These are phyloP conservation scores for Naso thynnoides DNA, from an alignment of 2,797 vertebrate species.

Conservation along the genomic window DNA sequence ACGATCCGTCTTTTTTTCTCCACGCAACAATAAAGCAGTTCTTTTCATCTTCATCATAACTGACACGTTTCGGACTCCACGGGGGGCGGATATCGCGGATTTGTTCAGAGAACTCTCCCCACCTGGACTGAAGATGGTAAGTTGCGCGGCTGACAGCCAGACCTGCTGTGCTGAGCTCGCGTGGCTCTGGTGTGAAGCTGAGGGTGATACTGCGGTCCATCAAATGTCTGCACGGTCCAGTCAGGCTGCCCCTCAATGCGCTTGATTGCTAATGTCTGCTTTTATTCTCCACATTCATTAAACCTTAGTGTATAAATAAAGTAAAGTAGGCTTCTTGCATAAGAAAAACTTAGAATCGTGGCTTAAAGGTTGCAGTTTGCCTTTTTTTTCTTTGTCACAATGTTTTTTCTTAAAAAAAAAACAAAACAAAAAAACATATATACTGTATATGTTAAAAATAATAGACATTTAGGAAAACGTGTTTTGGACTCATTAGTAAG, in stretches of 20 bases:
- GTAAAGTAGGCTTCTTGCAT: neutral
- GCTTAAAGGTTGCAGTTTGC: neutral
- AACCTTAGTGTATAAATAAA: neutral
- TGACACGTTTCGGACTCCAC: conserved; percentile 35
- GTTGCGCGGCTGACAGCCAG: conserved; percentile 44
- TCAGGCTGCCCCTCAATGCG: neutral
- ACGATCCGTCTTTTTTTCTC: conserved; percentile 75
- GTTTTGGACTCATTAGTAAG: neutral
- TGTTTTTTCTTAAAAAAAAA: too few species aligned
- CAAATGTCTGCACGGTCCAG: conserved; percentile 33
- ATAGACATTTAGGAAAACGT: neutral
- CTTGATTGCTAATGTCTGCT: neutral
- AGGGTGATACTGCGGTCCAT: conserved; percentile 42
- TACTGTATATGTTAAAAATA: neutral
- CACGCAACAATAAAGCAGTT: conserved; percentile 42
- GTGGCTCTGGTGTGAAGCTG: conserved; percentile 61
- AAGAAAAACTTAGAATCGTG: neutral
- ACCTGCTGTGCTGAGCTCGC: conserved; percentile 30
- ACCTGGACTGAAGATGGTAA: conserved; percentile 70
- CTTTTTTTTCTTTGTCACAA: neutral
- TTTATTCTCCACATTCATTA: neutral
- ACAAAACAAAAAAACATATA: too few species aligned
- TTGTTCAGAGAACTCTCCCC: conserved; percentile 52
- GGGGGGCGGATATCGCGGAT: conserved; percentile 49
- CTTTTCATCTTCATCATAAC: conserved; percentile 57